These are phyloP conservation scores for Automeris io DNA, from an alignment of 2,888 invertebrate species.

Conservation along the genomic window DNA sequence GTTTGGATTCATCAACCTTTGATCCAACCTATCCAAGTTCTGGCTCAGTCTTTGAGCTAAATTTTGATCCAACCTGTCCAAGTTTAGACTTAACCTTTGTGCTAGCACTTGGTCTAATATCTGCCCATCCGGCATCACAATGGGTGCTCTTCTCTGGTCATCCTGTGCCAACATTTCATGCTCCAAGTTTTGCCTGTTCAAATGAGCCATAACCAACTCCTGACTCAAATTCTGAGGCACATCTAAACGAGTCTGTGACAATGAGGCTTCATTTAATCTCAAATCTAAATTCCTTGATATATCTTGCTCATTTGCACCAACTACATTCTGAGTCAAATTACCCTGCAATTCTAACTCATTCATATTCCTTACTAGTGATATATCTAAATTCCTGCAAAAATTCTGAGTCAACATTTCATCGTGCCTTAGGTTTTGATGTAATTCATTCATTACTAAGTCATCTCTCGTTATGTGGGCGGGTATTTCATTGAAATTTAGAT, in stretches of 20 bases:
- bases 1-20: conserved; percentile 16
- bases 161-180: conserved; percentile 31
- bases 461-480: conserved; percentile 44
- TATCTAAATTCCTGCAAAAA: conserved; percentile 22
- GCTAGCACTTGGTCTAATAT: conserved; percentile 12
- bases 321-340: conserved; percentile 32
- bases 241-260: conserved; percentile 7
- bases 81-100: conserved; percentile 12
- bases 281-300: conserved; percentile 30
- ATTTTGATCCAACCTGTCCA: conserved; percentile 15
- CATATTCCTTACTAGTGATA: conserved; percentile 19
- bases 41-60: conserved; percentile 15
- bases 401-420: conserved; percentile 15
- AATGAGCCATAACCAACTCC: conserved; percentile 43
- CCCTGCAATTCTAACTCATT: conserved; percentile 42
- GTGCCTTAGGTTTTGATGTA: conserved; percentile 22
- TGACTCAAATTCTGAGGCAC: conserved; percentile 36
- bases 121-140: conserved; percentile 13
- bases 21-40: conserved; percentile 21
- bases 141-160: conserved; percentile 26
- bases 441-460: conserved; percentile 22
- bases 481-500: conserved; percentile 52
- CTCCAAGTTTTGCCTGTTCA: conserved; percentile 40
- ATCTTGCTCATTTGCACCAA: conserved; percentile 43
- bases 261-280: conserved; percentile 15